Evolutionary conservation across 2,113 vertebrate genomes (phyloP), one percentile per base, ranked within the genome.

Genomic region (Siphamia tubifer): DNA sequence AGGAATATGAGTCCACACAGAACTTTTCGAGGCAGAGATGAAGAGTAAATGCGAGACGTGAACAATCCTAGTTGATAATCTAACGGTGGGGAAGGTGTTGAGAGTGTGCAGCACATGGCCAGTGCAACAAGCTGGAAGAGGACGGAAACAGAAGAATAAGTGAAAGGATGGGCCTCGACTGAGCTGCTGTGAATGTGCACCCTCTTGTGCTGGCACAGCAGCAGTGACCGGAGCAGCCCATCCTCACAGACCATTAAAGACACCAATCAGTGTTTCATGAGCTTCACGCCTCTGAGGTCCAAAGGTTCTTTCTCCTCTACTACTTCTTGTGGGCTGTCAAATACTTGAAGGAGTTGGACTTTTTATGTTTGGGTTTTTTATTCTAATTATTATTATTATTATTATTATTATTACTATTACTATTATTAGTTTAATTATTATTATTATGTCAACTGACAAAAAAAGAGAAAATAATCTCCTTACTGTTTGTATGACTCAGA

Each of bases 401-500:
- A n/a, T n/a, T n/a, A n/a, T n/a, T n/a, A n/a, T n/a, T 40, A 27
- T 12, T 47, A 25, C 49, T 23, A n/a, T 51, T 44, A 6, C 19
- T 35, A 27, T 55, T n/a, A n/a, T n/a, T n/a, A n/a, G n/a, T n/a
- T n/a, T n/a, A 32, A 27, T 12, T 47, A 25, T 55, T 23, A n/a
- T 51, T 44, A 6, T 23, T 35, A 27, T 55, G 66, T 43, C 15
- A 39, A 36, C n/a, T 60, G 0, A 0, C 66, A 15, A 44, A 66
- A 49, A n/a, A 31, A 44, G n/a, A 35, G 45, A 68, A 63, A 61
- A 76, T 74, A 79, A 79, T 87, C 79, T 60, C 70, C 53, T 68
- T 77, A 76, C 68, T 83, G 81, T 86, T 88, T 83, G 63, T 84
- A 84, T 77, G 67, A 86, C 82, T 84, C 67, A 57, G 75, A 82